Conservation (phyloP, 2,797 vertebrate species). For the Lindbergichthys nudifrons region DNA sequence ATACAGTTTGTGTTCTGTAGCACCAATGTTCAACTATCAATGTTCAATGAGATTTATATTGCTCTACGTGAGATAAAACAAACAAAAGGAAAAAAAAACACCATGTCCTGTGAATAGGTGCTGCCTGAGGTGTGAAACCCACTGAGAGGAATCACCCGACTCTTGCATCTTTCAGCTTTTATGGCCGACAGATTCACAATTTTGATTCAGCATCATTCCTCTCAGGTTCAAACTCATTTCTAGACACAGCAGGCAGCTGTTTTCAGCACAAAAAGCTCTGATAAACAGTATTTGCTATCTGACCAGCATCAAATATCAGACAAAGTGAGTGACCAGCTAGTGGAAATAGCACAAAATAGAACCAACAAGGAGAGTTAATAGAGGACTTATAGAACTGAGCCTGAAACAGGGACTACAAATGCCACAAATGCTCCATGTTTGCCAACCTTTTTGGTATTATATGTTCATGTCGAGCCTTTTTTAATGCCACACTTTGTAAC, state of each 20-base stretch:
- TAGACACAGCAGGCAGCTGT: background rate
- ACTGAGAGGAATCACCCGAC: background rate
- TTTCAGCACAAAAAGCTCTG: constrained; percentile 2
- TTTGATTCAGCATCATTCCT: constrained; percentile 2
- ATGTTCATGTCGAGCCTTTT: background rate
- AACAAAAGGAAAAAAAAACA: background rate
- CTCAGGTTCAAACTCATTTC: constrained; percentile 4
- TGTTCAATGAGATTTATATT: background rate
- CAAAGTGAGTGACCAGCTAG: background rate
- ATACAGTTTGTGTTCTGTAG: background rate
- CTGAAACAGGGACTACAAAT: background rate
- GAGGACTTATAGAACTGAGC: background rate
- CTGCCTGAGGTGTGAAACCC: background rate
- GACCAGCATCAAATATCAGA: background rate
- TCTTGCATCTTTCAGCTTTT: constrained; percentile 4
- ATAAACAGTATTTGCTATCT: background rate
- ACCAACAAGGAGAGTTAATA: background rate
- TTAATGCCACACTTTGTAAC: constrained; percentile 11
- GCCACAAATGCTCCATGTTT: background rate
- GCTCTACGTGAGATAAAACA: background rate
- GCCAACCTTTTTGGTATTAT: background rate
- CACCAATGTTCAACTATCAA: background rate
- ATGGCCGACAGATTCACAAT: background rate
- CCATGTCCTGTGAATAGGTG: background rate
- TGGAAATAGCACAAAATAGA: background rate